Evolutionary conservation across 2,797 vertebrate genomes (phyloP), one percentile per base, ranked within the genome.

Genomic region (Sciaenops ocellatus): DNA sequence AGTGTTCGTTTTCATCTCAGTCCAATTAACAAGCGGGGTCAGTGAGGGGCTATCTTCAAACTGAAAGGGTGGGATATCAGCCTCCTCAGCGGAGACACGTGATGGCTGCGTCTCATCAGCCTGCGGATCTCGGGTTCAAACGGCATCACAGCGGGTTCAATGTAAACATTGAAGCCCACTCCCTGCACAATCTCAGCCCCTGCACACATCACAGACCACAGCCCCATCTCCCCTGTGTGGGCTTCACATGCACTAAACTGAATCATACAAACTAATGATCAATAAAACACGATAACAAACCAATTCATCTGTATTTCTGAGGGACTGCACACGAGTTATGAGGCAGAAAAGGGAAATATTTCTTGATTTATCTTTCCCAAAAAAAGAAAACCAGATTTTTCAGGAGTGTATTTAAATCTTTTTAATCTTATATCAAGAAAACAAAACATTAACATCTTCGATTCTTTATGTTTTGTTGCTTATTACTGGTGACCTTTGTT

Each of bases 41-140:
- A 90, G 57, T 18, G 10, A 3, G 76, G 20, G 88, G 89, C 57
- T 76, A 94, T 90, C 90, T 76, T 20, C 51, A 55, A 76, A 86
- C 85, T 82, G 51, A 87, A 83, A 83, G 42, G 1, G 17, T 20
- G 59, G 72, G 82, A 86, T 80, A 85, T 80, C 44, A 63, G 73
- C 41, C 74, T 83, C 55, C 75, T 82, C 84, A 44, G 10, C 18
- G 48, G 82, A 34, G 28, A 59, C 57, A 12, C 9, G 60, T 44
- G 24, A 84, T 60, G 34, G 34, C 34, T 38, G 54, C 4, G 34
- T 77, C 75, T 83, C 84, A 93, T 94, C 92, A 80, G 76, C 5
- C 44, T n/a, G 42, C 34, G 44, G 69, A 91, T 93, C 90, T 93
- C 18, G 13, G 84, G 76, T 89, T 92, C 84, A 91, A 88, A 90